These are phyloP conservation scores for Ryuthela nishihirai DNA, from an alignment of 2,888 invertebrate species.

Conservation along the genomic window DNA sequence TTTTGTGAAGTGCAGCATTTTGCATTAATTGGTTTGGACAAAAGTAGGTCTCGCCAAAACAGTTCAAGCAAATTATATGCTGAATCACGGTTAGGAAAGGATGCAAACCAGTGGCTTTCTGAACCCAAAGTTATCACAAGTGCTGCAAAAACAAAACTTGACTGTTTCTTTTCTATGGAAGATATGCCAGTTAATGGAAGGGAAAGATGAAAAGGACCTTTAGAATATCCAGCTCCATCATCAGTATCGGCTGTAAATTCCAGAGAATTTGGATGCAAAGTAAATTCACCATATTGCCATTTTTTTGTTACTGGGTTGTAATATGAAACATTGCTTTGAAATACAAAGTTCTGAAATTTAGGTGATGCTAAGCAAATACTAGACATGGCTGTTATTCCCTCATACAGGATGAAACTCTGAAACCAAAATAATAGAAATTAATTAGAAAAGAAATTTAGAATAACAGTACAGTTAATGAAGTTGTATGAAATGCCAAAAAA, in stretches of 20 bases:
- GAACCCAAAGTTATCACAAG: constrained; percentile 13
- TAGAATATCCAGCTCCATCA: no score
- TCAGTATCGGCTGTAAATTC: constrained; percentile 5
- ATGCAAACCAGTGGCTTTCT: constrained; percentile 31
- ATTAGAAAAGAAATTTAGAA: no score
- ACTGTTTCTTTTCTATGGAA: constrained; percentile 18
- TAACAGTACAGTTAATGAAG: no score
- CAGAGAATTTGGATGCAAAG: constrained; percentile 1
- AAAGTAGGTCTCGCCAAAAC: constrained; percentile 20
- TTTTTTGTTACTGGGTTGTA: constrained; percentile 12
- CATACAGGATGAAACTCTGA: no score
- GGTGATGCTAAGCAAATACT: no score
- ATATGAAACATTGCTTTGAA: constrained; percentile 11
- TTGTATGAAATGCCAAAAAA: no score
- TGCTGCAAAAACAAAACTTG: constrained; percentile 22
- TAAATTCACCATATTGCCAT: constrained; percentile 19
- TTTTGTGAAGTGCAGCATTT: background rate
- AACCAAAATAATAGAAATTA: no score
- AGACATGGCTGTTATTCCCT: no score
- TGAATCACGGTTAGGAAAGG: constrained; percentile 18
- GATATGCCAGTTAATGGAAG: constrained; percentile 10
- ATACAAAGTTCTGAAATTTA: no score
- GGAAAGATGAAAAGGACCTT: background rate
- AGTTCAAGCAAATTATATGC: constrained; percentile 23
- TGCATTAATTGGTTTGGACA: constrained; percentile 3